phyloP scores from a whole-genome alignment of 2,888 invertebrate genomes.

The Noctua fimbriata region DNA sequence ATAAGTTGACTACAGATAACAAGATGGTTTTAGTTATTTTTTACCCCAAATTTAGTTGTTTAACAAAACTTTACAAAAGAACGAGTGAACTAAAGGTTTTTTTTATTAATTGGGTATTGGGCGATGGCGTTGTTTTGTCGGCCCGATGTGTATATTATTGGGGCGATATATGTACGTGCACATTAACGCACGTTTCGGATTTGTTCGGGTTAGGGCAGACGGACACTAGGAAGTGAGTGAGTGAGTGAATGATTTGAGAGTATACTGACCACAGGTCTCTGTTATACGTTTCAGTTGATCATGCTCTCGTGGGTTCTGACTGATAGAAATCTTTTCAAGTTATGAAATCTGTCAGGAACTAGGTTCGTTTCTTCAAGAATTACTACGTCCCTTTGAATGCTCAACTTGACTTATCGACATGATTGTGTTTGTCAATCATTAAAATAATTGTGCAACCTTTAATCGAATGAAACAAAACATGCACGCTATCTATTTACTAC shows the following conservation, averaged over 20 bases:
- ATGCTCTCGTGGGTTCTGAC: not conserved
- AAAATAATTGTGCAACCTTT: not conserved
- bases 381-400: not conserved
- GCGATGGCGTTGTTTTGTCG: slow-evolving; percentile 76
- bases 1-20: slow-evolving; percentile 79
- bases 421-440: not conserved
- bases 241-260: slow-evolving; percentile 46
- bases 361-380: not conserved
- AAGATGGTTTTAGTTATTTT: slow-evolving; percentile 68
- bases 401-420: not conserved
- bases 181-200: slow-evolving; percentile 79
- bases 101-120: slow-evolving; percentile 87
- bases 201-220: slow-evolving; percentile 72
- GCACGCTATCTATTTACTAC: not conserved
- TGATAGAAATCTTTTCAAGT: not conserved
- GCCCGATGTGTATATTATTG: slow-evolving; percentile 76
- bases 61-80: slow-evolving; percentile 87
- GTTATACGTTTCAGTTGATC: not conserved
- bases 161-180: slow-evolving; percentile 73
- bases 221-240: slow-evolving; percentile 67
- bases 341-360: not conserved
- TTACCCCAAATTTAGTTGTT: slow-evolving; percentile 88
- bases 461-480: not conserved
- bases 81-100: slow-evolving; percentile 66
- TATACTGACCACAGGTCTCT: not conserved